A percentile compares a stretch with the other conserved stretches of the same genome.
These are phyloP conservation scores for Hemithea aestivaria DNA, from an alignment of 2,888 invertebrate genomes.

Conservation along the genomic window DNA sequence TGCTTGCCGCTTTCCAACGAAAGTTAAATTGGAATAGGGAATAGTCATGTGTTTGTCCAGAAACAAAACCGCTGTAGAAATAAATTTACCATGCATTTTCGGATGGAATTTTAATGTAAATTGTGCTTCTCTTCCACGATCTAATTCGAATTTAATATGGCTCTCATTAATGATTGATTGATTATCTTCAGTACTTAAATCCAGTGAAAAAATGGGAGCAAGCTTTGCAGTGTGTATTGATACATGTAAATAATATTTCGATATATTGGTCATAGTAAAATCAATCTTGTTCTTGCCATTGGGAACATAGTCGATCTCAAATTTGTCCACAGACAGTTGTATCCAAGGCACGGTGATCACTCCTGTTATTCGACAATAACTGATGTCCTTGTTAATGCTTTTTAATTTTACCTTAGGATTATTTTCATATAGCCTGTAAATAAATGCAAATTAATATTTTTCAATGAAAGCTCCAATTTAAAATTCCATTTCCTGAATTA, in stretches of 20 bases:
- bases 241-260: slow-evolving; percentile 54
- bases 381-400: slow-evolving; percentile 56
- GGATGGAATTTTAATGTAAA: slow-evolving; percentile 59
- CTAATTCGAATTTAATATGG: slow-evolving; percentile 57
- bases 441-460: slow-evolving; percentile 3
- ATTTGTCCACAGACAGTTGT: slow-evolving; percentile 55
- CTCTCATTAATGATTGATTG: slow-evolving; percentile 43
- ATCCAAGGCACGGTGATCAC: slow-evolving; percentile 68
- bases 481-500: too few relatives aligned
- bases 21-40: slow-evolving; percentile 65
- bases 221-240: slow-evolving; percentile 56
- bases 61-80: slow-evolving; percentile 55
- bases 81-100: slow-evolving; percentile 55
- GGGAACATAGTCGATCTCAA: slow-evolving; percentile 52
- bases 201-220: slow-evolving; percentile 52
- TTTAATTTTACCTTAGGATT: slow-evolving; percentile 58
- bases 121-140: slow-evolving; percentile 33
- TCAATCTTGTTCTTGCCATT: slow-evolving; percentile 41
- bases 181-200: slow-evolving; percentile 41
- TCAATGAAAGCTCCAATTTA: too few relatives aligned
- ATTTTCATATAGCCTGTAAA: slow-evolving; percentile 55
- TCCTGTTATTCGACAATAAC: slow-evolving; percentile 57
- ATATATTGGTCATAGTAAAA: slow-evolving; percentile 64
- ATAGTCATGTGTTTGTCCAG: slow-evolving; percentile 58
- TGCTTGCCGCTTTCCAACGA: slow-evolving; percentile 51